These are phyloP conservation scores for Limnodromus scolopaceus DNA, from an alignment of 2,797 vertebrate genomes.

Conservation along the genomic window DNA sequence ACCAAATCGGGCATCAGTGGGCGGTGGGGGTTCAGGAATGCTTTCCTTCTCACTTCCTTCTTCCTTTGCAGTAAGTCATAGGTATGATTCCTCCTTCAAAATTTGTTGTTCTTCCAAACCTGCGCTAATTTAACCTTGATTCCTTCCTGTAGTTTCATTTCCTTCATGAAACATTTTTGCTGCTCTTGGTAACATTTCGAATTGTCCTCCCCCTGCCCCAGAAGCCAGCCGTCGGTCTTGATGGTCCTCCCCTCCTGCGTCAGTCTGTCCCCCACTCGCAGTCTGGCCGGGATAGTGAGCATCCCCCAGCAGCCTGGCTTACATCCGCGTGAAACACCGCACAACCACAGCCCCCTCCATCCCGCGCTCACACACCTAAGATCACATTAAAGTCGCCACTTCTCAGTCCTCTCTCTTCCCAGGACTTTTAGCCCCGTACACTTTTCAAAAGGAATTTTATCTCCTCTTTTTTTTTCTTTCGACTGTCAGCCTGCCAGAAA, in stretches of 20 bases:
- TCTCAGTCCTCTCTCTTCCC: background rate
- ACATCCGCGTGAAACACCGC: background rate
- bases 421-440: background rate
- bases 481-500: background rate
- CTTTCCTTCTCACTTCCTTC: background rate
- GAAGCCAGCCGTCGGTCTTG: rapidly evolving
- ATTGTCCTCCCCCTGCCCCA: rapidly evolving
- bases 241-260: background rate
- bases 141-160: background rate
- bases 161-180: background rate
- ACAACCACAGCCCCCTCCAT: background rate
- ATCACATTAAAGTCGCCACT: background rate
- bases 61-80: background rate
- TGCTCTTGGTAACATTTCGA: background rate
- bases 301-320: background rate
- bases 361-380: background rate
- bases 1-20: background rate
- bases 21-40: background rate
- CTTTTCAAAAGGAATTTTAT: background rate
- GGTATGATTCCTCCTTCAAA: background rate
- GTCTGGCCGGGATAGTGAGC: background rate
- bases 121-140: background rate
- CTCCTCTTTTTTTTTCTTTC: background rate
- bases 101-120: background rate
- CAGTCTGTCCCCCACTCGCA: rapidly evolving